Conservation (phyloP, 2,113 vertebrate species). For the Ptilorrhoa leucosticta region DNA sequence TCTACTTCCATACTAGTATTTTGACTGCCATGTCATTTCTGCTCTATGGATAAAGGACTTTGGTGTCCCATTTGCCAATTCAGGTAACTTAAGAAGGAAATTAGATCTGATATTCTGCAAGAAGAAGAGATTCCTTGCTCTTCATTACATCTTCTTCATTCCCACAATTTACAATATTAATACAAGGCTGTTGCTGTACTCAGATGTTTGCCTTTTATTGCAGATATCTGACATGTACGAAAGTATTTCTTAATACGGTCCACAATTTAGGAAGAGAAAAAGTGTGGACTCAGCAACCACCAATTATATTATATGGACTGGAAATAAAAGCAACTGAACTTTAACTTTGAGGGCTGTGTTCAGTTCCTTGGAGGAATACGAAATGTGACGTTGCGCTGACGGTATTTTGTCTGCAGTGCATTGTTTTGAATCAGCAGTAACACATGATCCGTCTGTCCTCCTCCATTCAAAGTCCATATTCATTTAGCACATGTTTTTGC, state of each 20-base stretch:
- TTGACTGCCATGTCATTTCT: background rate
- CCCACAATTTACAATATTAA: background rate
- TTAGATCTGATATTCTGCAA: background rate
- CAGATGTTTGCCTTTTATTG: background rate
- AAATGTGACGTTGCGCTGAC: constrained; percentile 13
- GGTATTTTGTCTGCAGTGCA: constrained; percentile 31
- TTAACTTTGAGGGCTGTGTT: background rate
- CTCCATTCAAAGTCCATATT: background rate
- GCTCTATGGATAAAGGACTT: background rate
- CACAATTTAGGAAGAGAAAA: background rate
- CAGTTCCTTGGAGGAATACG: background rate
- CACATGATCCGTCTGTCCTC: background rate
- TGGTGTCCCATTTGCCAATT: rapidly evolving
- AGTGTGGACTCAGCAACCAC: background rate
- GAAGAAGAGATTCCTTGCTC: background rate
- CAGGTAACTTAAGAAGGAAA: background rate
- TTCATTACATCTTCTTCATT: background rate
- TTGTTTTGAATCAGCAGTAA: constrained; percentile 19
- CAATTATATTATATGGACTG: constrained; percentile 6
- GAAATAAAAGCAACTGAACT: constrained; percentile 11
- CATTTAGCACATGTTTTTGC: background rate
- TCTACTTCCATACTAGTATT: background rate
- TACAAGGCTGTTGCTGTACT: background rate
- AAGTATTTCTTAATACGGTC: background rate
- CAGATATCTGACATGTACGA: background rate